Evolutionary conservation across 1,140 invertebrate species (phyloP).

Genomic region (Drosophila pseudoananassae): DNA sequence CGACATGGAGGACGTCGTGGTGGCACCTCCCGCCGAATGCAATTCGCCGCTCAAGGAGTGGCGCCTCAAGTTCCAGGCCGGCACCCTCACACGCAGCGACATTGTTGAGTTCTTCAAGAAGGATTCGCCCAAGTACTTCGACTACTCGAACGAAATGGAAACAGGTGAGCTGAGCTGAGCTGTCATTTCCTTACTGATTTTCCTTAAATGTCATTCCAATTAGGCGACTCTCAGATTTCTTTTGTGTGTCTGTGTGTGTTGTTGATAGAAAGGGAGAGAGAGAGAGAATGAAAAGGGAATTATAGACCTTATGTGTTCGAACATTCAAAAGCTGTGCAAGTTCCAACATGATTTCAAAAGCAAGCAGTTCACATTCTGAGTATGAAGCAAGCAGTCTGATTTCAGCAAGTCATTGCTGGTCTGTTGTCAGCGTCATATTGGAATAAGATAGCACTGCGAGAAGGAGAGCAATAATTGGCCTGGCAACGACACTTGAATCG

Average conservation of each 20-base stretch:
- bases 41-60: constrained; percentile 77
- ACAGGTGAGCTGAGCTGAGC: constrained; percentile 56
- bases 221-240: background rate
- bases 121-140: constrained; percentile 74
- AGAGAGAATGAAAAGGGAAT: too few relatives aligned
- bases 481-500: background rate
- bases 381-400: too few relatives aligned
- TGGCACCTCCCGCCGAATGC: constrained; percentile 63
- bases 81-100: constrained; percentile 63
- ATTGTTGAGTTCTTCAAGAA: constrained; percentile 75
- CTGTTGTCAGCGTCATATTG: background rate
- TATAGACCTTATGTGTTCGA: too few relatives aligned
- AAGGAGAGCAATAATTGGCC: background rate
- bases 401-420: too few relatives aligned
- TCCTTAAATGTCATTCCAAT: background rate
- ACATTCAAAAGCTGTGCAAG: too few relatives aligned
- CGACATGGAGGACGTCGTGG: constrained; percentile 82
- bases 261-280: too few relatives aligned
- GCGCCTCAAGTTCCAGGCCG: constrained; percentile 71
- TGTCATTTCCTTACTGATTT: background rate
- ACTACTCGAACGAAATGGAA: constrained; percentile 62
- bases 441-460: background rate
- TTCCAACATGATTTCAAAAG: too few relatives aligned
- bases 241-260: too few relatives aligned
- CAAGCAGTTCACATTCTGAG: too few relatives aligned